phyloP scores from a whole-genome alignment of 2,888 invertebrate species.

The Xestia ashworthii region DNA sequence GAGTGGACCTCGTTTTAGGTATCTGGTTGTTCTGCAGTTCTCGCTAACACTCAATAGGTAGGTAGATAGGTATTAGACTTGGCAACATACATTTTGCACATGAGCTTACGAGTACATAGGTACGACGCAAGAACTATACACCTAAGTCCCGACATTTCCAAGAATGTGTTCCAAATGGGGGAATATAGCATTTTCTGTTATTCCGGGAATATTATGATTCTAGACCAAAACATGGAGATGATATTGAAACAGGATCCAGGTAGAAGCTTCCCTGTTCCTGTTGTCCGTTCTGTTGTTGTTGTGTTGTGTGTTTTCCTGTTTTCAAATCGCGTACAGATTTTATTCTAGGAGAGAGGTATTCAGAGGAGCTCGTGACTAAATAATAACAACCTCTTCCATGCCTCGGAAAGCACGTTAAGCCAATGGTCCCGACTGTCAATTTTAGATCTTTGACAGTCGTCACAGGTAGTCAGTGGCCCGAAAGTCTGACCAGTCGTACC shows the following conservation, averaged over 20 bases:
- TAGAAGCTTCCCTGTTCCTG: background rate
- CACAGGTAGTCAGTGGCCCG: too few relatives aligned
- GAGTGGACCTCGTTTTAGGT: background rate
- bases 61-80: slow-evolving; percentile 1
- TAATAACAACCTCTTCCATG: too few relatives aligned
- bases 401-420: too few relatives aligned
- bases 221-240: background rate
- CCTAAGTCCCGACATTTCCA: background rate
- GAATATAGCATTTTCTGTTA: background rate
- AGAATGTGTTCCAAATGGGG: background rate
- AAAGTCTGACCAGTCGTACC: too few relatives aligned
- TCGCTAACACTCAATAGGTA: background rate
- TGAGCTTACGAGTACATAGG: slow-evolving; percentile 6
- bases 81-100: slow-evolving; percentile 16
- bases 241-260: background rate
- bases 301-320: too few relatives aligned
- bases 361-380: too few relatives aligned
- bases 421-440: too few relatives aligned
- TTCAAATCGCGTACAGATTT: too few relatives aligned
- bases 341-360: too few relatives aligned
- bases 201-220: background rate
- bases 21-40: background rate
- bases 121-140: background rate
- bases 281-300: too few relatives aligned
- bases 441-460: too few relatives aligned